Conservation (phyloP, 2,888 invertebrate species). For the Pheosia gnoma region DNA sequence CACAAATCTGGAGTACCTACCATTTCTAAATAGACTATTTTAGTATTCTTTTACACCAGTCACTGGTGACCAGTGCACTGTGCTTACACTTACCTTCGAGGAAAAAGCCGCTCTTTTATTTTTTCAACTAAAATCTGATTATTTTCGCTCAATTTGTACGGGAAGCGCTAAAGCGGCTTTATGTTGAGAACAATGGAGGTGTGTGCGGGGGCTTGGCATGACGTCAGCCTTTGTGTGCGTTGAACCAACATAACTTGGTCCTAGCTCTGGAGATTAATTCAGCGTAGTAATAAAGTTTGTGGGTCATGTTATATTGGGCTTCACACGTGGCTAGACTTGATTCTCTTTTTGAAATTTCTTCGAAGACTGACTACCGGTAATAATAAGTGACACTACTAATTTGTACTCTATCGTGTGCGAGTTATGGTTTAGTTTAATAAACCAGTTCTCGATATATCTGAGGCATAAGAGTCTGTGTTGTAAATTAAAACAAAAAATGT, state of each 20-base stretch:
- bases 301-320: constrained; percentile 1
- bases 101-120: too few species aligned
- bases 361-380: neutral
- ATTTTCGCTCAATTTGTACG: too few species aligned
- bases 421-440: neutral
- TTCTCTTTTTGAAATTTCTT: constrained; percentile 5
- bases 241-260: neutral
- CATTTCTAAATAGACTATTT: too few species aligned
- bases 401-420: neutral
- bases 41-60: too few species aligned
- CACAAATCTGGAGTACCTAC: too few species aligned
- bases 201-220: constrained; percentile 44
- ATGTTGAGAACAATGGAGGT: constrained; percentile 30
- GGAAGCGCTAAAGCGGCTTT: constrained; percentile 35
- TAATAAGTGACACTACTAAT: neutral
- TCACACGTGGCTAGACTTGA: neutral
- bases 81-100: too few species aligned
- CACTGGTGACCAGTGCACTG: too few species aligned
- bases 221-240: constrained; percentile 27
- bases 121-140: too few species aligned
- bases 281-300: neutral
- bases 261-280: neutral
- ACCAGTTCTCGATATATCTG: too few species aligned
- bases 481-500: too few species aligned
- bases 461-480: too few species aligned